phyloP scores from a whole-genome alignment of 2,888 invertebrate species.

The Brachyopa scutellaris region DNA sequence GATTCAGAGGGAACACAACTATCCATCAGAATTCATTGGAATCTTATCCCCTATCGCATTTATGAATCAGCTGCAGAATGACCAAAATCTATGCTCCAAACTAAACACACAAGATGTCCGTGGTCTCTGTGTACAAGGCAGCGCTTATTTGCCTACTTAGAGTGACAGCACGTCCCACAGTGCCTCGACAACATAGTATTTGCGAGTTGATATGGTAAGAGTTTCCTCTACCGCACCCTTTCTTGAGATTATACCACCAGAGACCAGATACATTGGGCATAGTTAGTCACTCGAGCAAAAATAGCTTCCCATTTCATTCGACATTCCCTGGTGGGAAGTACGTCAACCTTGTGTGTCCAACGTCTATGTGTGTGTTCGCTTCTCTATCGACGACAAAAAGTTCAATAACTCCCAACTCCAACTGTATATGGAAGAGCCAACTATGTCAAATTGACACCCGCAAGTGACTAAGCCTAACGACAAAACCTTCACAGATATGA shows the following conservation, averaged over 20 bases:
- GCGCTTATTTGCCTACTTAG: constrained; percentile 15
- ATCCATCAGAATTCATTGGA: constrained; percentile 37
- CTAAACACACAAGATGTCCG: neutral
- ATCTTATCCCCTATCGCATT: constrained; percentile 17
- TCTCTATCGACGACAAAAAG: constrained; percentile 35
- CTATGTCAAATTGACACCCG: constrained; percentile 70
- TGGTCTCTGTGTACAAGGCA: no score
- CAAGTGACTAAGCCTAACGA: constrained; percentile 64
- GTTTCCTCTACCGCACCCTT: constrained; percentile 54
- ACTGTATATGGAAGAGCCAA: constrained; percentile 58
- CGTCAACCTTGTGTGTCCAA: constrained; percentile 50
- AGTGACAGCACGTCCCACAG: constrained; percentile 25
- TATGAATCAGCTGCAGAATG: constrained; percentile 44
- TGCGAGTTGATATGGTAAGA: constrained; percentile 37
- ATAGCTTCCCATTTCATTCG: constrained; percentile 55
- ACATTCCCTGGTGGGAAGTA: constrained; percentile 66
- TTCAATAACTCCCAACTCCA: constrained; percentile 58
- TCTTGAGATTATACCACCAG: constrained; percentile 42
- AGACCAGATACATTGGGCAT: constrained; percentile 16
- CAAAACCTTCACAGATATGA: constrained; percentile 24
- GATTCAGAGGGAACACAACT: neutral
- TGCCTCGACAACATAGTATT: constrained; percentile 11
- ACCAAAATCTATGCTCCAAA: constrained; percentile 39
- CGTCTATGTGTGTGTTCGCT: constrained; percentile 1
- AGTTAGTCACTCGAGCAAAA: constrained; percentile 63